These are phyloP conservation scores for Cheilosia vulpina DNA, from an alignment of 2,888 invertebrate species.

Conservation along the genomic window DNA sequence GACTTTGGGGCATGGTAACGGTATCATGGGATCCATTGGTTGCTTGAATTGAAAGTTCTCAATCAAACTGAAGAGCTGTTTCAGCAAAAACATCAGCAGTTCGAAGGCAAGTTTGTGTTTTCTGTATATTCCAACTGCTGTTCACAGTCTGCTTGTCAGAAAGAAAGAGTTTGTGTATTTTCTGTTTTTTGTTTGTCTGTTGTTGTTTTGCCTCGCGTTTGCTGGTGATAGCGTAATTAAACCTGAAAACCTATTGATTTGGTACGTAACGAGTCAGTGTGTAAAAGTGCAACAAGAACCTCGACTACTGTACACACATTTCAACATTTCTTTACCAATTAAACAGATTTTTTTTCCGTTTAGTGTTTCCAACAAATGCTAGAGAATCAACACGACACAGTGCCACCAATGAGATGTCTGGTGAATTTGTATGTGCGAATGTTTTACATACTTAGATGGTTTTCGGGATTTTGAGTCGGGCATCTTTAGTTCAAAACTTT, in stretches of 20 bases:
- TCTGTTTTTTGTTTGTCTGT: conserved; percentile 5
- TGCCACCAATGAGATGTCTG: too few species aligned
- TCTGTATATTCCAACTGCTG: conserved; percentile 18
- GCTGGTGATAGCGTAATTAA: conserved; percentile 58
- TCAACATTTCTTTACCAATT: too few species aligned
- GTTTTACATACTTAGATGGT: too few species aligned
- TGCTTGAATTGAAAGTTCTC: conserved; percentile 68
- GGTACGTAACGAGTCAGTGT: neutral
- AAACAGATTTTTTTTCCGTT: too few species aligned
- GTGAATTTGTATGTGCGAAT: too few species aligned
- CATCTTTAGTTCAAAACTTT: too few species aligned
- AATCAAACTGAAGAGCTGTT: conserved; percentile 74
- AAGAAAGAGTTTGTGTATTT: conserved; percentile 57
- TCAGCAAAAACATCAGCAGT: conserved; percentile 66
- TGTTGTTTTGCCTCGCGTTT: neutral
- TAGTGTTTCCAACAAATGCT: too few species aligned
- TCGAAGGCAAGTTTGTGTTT: conserved; percentile 33
- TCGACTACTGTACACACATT: conserved; percentile 1
- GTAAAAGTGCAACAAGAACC: neutral
- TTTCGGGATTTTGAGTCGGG: too few species aligned
- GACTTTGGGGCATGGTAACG: conserved; percentile 43
- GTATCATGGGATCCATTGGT: conserved; percentile 63
- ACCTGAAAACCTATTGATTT: conserved; percentile 60
- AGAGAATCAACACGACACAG: too few species aligned
- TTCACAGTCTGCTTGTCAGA: conserved; percentile 68